These are phyloP conservation scores for Sebastiscus tertius DNA, from an alignment of 2,797 vertebrate genomes.

Conservation along the genomic window DNA sequence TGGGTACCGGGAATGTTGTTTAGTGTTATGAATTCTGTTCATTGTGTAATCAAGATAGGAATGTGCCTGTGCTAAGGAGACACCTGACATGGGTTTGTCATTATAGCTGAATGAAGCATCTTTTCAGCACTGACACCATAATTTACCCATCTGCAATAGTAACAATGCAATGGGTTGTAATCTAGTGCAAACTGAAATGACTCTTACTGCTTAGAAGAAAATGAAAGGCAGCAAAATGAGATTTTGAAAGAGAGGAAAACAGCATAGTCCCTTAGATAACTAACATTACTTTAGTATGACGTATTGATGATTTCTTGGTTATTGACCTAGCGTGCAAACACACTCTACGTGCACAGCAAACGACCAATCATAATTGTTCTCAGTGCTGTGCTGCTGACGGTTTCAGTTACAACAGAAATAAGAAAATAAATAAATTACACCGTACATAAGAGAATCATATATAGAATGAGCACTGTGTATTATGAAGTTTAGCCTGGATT, in stretches of 20 bases:
- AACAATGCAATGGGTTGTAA: neutral
- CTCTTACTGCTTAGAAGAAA: neutral
- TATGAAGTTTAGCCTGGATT: neutral
- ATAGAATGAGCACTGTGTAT: neutral
- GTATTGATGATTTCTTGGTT: neutral
- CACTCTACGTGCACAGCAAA: neutral
- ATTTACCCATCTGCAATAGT: too few species aligned
- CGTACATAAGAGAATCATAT: neutral
- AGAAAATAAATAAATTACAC: too few species aligned
- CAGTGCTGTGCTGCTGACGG: too few species aligned
- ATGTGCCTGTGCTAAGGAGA: neutral
- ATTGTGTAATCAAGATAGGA: neutral
- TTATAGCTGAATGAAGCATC: neutral
- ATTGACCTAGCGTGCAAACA: neutral
- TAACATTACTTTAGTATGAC: neutral
- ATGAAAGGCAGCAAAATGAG: neutral
- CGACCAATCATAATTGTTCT: too few species aligned
- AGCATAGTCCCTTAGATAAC: neutral
- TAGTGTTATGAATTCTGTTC: neutral
- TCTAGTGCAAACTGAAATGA: neutral
- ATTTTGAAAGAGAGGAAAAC: neutral
- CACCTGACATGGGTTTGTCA: neutral
- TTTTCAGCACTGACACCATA: neutral
- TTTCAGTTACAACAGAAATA: too few species aligned
- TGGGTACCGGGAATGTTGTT: neutral